These are phyloP conservation scores for Neoarius graeffei DNA, from an alignment of 2,113 vertebrate genomes.

Conservation along the genomic window DNA sequence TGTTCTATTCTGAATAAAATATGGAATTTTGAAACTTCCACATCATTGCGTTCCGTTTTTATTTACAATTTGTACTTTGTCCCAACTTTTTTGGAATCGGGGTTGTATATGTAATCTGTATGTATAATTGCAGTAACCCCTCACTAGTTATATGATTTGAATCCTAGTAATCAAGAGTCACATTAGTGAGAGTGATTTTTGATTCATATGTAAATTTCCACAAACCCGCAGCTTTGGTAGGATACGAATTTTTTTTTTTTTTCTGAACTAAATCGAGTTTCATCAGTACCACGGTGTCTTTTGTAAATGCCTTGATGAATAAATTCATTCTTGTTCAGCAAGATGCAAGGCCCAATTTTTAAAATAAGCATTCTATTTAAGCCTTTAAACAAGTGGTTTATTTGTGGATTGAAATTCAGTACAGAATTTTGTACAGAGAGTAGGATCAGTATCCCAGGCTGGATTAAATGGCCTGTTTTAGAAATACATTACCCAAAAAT, in stretches of 20 bases:
- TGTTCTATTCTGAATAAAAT: no score
- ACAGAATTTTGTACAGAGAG: not conserved
- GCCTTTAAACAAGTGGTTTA: not conserved
- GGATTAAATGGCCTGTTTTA: not conserved
- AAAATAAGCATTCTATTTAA: not conserved
- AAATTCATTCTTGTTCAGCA: not conserved
- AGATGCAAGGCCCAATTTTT: not conserved
- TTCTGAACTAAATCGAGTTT: not conserved
- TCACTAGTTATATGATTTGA: not conserved
- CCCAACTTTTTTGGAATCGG: no score
- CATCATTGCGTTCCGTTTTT: no score
- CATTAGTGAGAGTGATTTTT: not conserved
- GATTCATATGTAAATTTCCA: not conserved
- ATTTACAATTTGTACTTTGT: no score
- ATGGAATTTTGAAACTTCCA: no score
- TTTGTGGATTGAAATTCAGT: not conserved
- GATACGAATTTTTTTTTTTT: not conserved
- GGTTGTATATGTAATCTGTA: no score
- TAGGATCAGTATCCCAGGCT: not conserved
- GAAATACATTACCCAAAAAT: not conserved
- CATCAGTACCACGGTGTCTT: not conserved
- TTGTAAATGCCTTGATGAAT: no score
- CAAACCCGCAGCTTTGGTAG: not conserved
- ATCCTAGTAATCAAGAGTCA: not conserved
- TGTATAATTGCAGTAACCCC: not conserved